Evolutionary conservation across 1,140 invertebrate genomes (phyloP).

Genomic region (Magallana ariakensis): DNA sequence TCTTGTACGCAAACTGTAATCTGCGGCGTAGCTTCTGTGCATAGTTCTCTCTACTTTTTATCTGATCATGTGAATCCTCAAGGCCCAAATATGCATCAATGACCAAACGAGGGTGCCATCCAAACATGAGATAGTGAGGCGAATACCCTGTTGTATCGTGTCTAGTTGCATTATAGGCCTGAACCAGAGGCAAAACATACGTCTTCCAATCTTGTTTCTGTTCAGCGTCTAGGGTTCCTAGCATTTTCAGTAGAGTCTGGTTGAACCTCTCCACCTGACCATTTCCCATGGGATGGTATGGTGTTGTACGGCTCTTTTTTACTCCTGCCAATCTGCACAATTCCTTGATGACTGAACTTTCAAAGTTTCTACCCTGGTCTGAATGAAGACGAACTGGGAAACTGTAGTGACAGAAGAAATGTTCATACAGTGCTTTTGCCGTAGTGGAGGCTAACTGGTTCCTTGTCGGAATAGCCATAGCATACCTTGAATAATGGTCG

Average conservation of each 20-base stretch:
- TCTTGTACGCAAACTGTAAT: not conserved
- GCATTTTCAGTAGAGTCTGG: too few relatives aligned
- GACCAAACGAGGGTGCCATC: not conserved
- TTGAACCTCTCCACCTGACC: too few relatives aligned
- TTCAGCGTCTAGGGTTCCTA: too few relatives aligned
- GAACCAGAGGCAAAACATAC: too few relatives aligned
- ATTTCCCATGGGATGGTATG: too few relatives aligned
- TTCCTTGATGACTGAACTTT: not conserved
- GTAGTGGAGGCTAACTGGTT: too few relatives aligned
- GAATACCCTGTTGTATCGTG: not conserved
- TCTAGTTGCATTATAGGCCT: not conserved
- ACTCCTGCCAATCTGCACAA: not conserved
- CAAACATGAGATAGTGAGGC: not conserved
- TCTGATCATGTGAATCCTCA: not conserved
- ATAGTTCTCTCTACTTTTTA: not conserved
- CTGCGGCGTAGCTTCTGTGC: not conserved
- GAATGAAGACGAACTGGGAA: conserved; percentile 41
- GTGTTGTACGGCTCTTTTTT: too few relatives aligned
- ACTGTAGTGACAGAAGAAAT: conserved; percentile 44
- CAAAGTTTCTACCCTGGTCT: conserved; percentile 48
- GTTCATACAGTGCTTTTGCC: conserved; percentile 34
- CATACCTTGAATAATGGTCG: too few relatives aligned
- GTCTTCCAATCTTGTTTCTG: too few relatives aligned
- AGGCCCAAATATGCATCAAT: not conserved
- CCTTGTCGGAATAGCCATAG: too few relatives aligned